Conservation (phyloP, 2,888 invertebrate genomes). For the Celastrina argiolus region DNA sequence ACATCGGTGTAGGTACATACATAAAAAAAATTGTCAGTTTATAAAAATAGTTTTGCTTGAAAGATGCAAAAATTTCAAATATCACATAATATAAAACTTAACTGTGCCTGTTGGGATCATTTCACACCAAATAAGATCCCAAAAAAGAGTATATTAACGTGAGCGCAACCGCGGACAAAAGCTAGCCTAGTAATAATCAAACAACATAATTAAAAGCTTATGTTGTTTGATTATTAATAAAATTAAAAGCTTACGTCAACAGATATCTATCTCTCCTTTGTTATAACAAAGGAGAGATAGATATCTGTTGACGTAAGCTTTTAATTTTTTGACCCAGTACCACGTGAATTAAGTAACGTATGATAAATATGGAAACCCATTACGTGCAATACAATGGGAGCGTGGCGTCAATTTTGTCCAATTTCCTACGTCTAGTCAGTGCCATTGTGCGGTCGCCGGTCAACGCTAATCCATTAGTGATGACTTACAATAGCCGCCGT, state of each 20-base stretch:
- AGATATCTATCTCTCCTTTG: too few species aligned
- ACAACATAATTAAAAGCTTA: too few species aligned
- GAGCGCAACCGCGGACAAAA: too few species aligned
- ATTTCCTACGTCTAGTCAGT: slow-evolving; percentile 40
- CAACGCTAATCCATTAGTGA: slow-evolving; percentile 69
- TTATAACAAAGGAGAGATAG: background rate
- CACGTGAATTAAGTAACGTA: slow-evolving; percentile 25
- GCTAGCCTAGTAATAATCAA: too few species aligned
- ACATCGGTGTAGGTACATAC: too few species aligned
- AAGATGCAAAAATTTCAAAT: background rate
- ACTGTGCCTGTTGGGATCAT: background rate
- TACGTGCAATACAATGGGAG: slow-evolving; percentile 32
- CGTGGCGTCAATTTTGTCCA: slow-evolving; percentile 42
- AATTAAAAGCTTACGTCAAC: too few species aligned
- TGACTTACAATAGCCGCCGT: slow-evolving; percentile 55
- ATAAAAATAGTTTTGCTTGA: background rate
- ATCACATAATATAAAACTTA: background rate
- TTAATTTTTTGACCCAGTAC: slow-evolving; percentile 10
- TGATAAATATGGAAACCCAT: slow-evolving; percentile 32
- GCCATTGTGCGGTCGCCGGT: slow-evolving; percentile 36
- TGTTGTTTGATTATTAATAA: too few species aligned
- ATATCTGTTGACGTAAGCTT: background rate
- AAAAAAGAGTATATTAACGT: too few species aligned
- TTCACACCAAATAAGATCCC: too few species aligned
- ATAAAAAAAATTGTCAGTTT: background rate